A percentile compares a stretch with the other conserved stretches of the same genome.
Conservation (phyloP, 2,113 vertebrate genomes). For the Protobothrops flavoviridis region DNA sequence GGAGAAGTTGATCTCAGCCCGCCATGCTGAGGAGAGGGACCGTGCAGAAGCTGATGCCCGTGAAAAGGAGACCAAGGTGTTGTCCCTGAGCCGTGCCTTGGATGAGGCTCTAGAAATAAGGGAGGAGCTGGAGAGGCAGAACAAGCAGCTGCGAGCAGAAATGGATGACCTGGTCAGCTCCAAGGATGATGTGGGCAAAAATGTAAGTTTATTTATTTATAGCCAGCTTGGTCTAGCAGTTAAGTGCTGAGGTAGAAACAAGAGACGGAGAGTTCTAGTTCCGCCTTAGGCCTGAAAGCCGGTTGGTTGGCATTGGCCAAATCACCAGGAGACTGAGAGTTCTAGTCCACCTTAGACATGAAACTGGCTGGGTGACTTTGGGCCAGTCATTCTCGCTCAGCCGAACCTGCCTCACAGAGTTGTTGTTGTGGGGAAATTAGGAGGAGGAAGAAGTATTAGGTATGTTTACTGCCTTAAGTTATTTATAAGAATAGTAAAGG, state of each 20-base stretch:
- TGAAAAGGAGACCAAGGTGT: slow-evolving; percentile 83
- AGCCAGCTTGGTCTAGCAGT: not conserved
- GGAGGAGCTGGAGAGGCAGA: slow-evolving; percentile 84
- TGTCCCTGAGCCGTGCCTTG: slow-evolving; percentile 77
- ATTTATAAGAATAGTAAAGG: not conserved
- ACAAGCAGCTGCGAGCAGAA: slow-evolving; percentile 82
- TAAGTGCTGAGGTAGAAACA: not conserved
- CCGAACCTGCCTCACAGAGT: not conserved
- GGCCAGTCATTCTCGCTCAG: not conserved
- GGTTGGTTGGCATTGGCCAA: not conserved
- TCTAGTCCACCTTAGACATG: not conserved
- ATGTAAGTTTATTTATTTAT: slow-evolving; percentile 64
- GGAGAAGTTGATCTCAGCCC: slow-evolving; percentile 82
- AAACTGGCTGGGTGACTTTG: not conserved
- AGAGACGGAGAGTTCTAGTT: not conserved
- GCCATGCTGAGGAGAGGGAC: slow-evolving; percentile 82
- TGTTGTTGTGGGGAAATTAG: not conserved
- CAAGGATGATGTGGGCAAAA: slow-evolving; percentile 90
- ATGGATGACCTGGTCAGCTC: slow-evolving; percentile 88
- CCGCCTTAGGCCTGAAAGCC: not conserved
- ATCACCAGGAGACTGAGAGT: not conserved
- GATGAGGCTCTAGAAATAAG: slow-evolving; percentile 81
- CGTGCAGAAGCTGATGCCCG: slow-evolving; percentile 84
- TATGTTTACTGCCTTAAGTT: not conserved
- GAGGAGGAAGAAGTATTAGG: not conserved